Evolutionary conservation across 2,888 invertebrate species (phyloP).

Genomic region (Campoplex nolae): DNA sequence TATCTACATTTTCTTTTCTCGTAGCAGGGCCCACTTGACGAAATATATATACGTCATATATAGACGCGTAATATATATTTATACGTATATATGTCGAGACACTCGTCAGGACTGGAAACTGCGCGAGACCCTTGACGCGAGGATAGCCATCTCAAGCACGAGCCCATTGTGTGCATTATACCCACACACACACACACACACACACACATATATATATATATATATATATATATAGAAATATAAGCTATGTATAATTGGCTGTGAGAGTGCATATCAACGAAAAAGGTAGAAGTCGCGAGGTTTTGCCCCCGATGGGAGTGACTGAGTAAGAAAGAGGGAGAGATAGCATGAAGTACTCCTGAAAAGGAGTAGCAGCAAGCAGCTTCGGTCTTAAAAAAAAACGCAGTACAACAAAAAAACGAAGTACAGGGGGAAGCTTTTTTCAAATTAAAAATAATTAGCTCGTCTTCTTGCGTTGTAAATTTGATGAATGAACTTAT

Average conservation of each 20-base stretch:
- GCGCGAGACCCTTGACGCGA: conserved; percentile 37
- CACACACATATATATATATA: no score
- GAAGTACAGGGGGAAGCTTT: not conserved
- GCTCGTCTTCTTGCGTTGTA: not conserved
- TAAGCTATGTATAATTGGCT: conserved; percentile 62
- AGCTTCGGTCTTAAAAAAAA: conserved; percentile 21
- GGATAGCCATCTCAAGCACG: conserved; percentile 52
- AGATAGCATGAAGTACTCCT: conserved; percentile 1
- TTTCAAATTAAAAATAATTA: conserved; percentile 12
- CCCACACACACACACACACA: not conserved
- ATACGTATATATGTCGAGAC: conserved; percentile 10
- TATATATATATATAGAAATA: not conserved
- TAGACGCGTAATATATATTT: conserved; percentile 13
- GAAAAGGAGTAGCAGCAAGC: conserved; percentile 39
- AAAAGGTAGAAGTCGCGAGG: conserved; percentile 58
- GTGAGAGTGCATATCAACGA: conserved; percentile 60
- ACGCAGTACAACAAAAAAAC: not conserved
- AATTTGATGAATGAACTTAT: not conserved
- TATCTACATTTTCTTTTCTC: conserved; percentile 9
- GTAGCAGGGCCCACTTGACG: conserved; percentile 16
- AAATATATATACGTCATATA: conserved; percentile 11
- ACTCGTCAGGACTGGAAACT: conserved; percentile 59
- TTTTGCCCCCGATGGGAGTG: conserved; percentile 30
- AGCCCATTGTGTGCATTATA: conserved; percentile 51
- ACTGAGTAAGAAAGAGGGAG: conserved; percentile 27